These are phyloP conservation scores for Colistium nudipinnis DNA, from an alignment of 2,113 vertebrate genomes.

Conservation along the genomic window DNA sequence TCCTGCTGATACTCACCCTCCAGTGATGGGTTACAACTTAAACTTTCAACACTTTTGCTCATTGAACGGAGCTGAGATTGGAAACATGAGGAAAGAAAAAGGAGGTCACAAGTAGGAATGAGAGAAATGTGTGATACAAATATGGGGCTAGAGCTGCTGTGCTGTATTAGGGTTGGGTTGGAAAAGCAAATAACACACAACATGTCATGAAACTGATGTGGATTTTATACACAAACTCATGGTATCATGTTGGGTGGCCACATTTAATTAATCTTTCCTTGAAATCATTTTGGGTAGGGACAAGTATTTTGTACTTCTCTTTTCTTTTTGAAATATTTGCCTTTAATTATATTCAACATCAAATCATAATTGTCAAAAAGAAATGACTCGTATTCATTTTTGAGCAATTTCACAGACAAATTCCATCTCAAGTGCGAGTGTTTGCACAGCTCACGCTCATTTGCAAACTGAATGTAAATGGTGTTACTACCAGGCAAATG, in stretches of 20 bases:
- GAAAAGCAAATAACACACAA: too few relatives aligned
- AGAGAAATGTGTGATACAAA: slow-evolving; percentile 3
- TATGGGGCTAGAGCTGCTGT: background rate
- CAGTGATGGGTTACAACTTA: slow-evolving; percentile 37
- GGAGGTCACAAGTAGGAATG: slow-evolving; percentile 12
- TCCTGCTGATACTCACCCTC: slow-evolving; percentile 42
- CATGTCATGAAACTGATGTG: too few relatives aligned
- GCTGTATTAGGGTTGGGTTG: too few relatives aligned
- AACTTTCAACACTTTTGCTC: slow-evolving; percentile 37
- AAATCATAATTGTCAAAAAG: background rate
- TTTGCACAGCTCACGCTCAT: slow-evolving; percentile 9
- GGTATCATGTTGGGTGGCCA: too few relatives aligned
- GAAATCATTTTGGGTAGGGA: too few relatives aligned
- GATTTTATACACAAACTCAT: too few relatives aligned
- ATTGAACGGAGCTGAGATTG: slow-evolving; percentile 35
- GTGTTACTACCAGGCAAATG: slow-evolving; percentile 58
- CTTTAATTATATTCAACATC: background rate
- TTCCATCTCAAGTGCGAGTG: background rate
- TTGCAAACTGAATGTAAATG: slow-evolving; percentile 31
- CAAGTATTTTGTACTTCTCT: too few relatives aligned
- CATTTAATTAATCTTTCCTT: too few relatives aligned
- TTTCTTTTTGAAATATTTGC: background rate
- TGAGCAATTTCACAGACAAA: background rate
- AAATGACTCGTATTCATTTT: background rate
- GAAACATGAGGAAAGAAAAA: slow-evolving; percentile 15